Percentiles rank a stretch among this genome's conserved stretches.
Evolutionary conservation across 2,888 invertebrate genomes (phyloP).

Genomic region (Cybosia mesomella): DNA sequence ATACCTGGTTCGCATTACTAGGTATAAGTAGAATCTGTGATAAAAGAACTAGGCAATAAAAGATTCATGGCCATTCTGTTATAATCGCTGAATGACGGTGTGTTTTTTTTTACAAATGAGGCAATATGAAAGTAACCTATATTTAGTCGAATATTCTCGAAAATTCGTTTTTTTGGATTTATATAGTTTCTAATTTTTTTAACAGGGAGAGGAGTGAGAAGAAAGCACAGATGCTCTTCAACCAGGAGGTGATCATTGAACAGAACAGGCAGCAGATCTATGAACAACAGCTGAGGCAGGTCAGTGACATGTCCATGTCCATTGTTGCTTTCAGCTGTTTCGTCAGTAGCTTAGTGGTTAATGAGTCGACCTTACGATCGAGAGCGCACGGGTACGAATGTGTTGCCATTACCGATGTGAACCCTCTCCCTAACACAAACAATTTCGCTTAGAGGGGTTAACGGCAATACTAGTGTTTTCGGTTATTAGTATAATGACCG

Average conservation of each 20-base stretch:
- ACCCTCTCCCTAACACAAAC: too few relatives aligned
- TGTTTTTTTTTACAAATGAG: not conserved
- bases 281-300: conserved; percentile 83
- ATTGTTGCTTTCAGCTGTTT: too few relatives aligned
- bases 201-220: conserved; percentile 88
- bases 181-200: too few relatives aligned
- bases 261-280: conserved; percentile 82
- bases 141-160: not conserved
- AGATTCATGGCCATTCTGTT: not conserved
- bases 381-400: too few relatives aligned
- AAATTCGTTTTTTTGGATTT: not conserved
- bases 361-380: too few relatives aligned
- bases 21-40: not conserved
- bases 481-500: too few relatives aligned
- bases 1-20: not conserved
- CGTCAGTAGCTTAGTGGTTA: not conserved
- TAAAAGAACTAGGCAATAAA: not conserved
- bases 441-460: too few relatives aligned
- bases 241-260: conserved; percentile 87
- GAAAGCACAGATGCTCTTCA: conserved; percentile 88
- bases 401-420: too few relatives aligned
- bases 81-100: not conserved
- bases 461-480: too few relatives aligned
- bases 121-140: too few relatives aligned
- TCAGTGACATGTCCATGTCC: too few relatives aligned